phyloP scores from a whole-genome alignment of 2,797 vertebrate species.

The Numenius phaeopus region DNA sequence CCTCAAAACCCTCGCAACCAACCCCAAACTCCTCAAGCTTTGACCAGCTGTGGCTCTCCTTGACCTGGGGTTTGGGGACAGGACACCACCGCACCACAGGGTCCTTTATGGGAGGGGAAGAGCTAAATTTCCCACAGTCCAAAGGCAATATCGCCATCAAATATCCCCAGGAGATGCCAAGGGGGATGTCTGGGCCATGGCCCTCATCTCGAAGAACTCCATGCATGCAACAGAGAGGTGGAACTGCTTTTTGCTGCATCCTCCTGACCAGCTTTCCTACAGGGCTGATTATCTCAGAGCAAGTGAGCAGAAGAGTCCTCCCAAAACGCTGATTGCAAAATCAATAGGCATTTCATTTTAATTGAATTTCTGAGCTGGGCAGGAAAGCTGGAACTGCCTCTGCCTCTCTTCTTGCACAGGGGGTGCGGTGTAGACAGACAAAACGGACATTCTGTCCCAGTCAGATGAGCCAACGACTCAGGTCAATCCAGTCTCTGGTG shows the following conservation, averaged over 20 bases:
- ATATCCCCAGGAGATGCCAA: background rate
- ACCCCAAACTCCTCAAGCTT: background rate
- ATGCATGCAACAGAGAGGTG: rapidly evolving
- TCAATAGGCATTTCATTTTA: background rate
- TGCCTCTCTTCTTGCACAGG: background rate
- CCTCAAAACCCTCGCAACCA: background rate
- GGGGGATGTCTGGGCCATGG: rapidly evolving
- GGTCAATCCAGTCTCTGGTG: background rate
- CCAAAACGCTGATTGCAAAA: background rate
- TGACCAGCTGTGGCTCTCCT: background rate
- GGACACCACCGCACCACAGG: no score
- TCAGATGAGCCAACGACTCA: rapidly evolving
- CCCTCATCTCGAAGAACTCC: background rate
- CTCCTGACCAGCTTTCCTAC: background rate
- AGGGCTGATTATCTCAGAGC: background rate
- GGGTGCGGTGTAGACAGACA: background rate
- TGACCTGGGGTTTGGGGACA: background rate
- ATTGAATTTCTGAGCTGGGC: background rate
- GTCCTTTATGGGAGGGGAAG: background rate
- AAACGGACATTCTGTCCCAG: rapidly evolving
- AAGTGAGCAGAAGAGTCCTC: background rate
- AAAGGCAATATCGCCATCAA: background rate
- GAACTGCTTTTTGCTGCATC: background rate
- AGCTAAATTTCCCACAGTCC: background rate
- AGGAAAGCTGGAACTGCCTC: background rate